Conservation (phyloP, 2,113 vertebrate genomes). For the Plotosus lineatus region DNA sequence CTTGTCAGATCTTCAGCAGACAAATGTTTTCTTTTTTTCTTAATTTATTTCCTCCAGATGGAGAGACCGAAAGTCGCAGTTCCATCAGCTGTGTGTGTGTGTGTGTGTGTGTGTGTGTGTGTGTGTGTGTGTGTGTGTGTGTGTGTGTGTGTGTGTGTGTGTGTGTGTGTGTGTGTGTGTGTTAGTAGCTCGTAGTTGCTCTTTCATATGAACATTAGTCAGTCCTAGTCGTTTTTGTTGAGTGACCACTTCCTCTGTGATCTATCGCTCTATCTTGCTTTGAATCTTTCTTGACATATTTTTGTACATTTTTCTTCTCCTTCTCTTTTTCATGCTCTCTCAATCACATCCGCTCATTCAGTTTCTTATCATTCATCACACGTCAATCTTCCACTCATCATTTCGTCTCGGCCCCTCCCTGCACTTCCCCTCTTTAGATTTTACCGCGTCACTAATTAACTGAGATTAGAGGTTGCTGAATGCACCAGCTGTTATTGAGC, state of each 20-base stretch:
- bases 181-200: neutral
- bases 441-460: conserved; percentile 21
- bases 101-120: conserved; percentile 2
- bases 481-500: conserved; percentile 29
- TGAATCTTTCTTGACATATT: neutral
- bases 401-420: conserved; percentile 9
- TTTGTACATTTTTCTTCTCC: neutral
- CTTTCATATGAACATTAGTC: conserved; percentile 49
- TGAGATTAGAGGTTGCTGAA: conserved; percentile 30
- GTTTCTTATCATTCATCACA: neutral
- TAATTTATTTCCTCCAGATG: conserved; percentile 62
- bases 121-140: conserved; percentile 6
- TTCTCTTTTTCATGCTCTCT: neutral
- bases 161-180: conserved; percentile 29
- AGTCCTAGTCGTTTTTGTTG: neutral
- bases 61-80: conserved; percentile 63
- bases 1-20: conserved; percentile 62
- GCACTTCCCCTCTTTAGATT: conserved; percentile 33
- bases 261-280: neutral
- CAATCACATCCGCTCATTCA: neutral
- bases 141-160: conserved; percentile 7
- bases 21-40: conserved; percentile 48
- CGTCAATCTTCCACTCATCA: conserved; percentile 15
- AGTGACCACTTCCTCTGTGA: neutral
- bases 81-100: conserved; percentile 54